These are phyloP conservation scores for Malurus leucopterus DNA, from an alignment of 2,797 vertebrate genomes.

Conservation along the genomic window DNA sequence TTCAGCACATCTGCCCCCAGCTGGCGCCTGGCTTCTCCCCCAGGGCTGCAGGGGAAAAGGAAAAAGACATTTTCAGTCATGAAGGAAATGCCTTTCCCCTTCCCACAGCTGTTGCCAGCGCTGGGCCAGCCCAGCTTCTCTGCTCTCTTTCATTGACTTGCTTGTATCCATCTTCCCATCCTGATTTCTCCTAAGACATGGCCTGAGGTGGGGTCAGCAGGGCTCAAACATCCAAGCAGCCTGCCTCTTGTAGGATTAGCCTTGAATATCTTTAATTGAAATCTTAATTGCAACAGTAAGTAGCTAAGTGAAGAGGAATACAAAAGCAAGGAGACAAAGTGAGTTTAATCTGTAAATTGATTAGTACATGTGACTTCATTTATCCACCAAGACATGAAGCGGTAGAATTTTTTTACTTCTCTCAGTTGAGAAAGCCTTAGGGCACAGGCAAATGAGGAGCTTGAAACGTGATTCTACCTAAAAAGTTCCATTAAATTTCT, in stretches of 20 bases:
- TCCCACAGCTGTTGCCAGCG: neutral
- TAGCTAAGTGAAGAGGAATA: neutral
- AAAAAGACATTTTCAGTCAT: neutral
- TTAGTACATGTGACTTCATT: neutral
- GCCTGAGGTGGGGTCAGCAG: neutral
- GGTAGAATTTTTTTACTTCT: neutral
- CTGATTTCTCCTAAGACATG: neutral
- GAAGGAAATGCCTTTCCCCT: neutral
- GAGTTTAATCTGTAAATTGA: neutral
- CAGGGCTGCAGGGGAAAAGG: neutral
- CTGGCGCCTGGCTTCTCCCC: neutral
- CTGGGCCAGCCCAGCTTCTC: neutral
- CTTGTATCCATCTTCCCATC: neutral
- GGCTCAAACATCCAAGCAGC: neutral
- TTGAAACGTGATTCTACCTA: neutral
- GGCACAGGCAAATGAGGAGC: neutral
- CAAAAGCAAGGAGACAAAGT: neutral
- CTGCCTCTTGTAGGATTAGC: neutral
- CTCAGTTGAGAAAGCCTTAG: neutral
- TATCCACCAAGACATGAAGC: neutral
- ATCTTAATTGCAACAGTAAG: neutral
- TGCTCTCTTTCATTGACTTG: neutral
- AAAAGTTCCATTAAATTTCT: neutral
- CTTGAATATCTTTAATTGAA: neutral
- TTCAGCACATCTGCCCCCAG: rapidly evolving